Conservation (phyloP, 2,797 vertebrate genomes). For the Myotis daubentonii region DNA sequence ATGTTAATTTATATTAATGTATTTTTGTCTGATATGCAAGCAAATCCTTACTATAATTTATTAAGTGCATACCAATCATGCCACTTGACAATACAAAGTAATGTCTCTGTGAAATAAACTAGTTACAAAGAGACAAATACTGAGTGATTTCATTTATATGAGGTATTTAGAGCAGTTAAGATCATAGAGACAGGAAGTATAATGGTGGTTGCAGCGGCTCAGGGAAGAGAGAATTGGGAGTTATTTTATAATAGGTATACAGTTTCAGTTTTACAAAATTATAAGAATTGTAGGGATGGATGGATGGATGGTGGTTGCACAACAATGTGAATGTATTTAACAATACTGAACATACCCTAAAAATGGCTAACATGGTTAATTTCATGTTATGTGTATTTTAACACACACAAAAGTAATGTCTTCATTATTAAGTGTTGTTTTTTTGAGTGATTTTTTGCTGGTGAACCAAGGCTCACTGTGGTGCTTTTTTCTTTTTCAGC, state of each 20-base stretch:
- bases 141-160: background rate
- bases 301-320: background rate
- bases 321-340: background rate
- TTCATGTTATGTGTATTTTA: background rate
- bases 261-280: background rate
- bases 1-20: slow-evolving; percentile 11
- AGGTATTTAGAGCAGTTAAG: background rate
- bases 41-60: background rate
- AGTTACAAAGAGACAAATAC: background rate
- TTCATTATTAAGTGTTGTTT: background rate
- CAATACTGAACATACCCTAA: background rate
- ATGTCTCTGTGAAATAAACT: background rate
- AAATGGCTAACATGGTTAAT: background rate
- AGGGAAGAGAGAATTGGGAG: background rate
- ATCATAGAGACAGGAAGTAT: background rate
- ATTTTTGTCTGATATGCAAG: slow-evolving; percentile 19
- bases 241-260: background rate
- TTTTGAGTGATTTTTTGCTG: slow-evolving; percentile 20
- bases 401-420: background rate
- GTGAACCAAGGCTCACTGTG: background rate
- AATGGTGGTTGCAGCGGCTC: background rate
- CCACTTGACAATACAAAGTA: background rate
- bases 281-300: background rate
- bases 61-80: slow-evolving; percentile 7
- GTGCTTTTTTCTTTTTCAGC: slow-evolving; percentile 85